Base-by-base conservation (phyloP, 1,140 invertebrate species). In the Zaprionus vittiger region DNA sequence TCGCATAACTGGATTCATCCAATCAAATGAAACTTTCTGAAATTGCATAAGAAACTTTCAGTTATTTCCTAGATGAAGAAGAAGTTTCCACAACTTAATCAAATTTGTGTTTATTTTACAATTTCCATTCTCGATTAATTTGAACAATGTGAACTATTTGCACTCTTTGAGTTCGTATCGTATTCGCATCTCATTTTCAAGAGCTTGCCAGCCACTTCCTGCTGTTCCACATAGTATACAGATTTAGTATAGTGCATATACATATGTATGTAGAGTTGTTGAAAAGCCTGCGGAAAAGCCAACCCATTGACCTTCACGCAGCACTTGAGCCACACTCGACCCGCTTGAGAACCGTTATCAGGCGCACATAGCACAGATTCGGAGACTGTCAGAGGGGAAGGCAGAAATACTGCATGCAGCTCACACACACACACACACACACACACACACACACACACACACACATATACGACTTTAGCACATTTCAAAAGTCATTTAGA, bases 401-500 rank as follows among this genome's bases (percentile, higher is more conserved):
- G 55, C 28, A 49, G 44, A 65, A 56, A 57, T 17, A 54, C 64
- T 69, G 12, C 77, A 76, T 79, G 66, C 65, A 79, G 77, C 62
- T 44, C 59, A 63, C 56, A 79, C 66, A 59, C 63, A 77, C 55
- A 56, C 56, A 28, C 38, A 65, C 28, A 52, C 66, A 61, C 64
- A 49, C 26, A 76, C 75, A 73, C 20, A 65, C n/a, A n/a, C 56
- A 28, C 38, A 65, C 28, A 52, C 66, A 61, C 64, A 49, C 26
- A 76, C 75, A 73, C 20, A 65, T 41, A 52, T 37, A 26, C 67
- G 71, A n/a, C 6, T 41, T 41, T 41, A 41, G 38, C 41, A 47
- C 47, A 52, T 52, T 76, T 64, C 69, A 74, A 70, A 73, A 70
- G 62, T 86, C 76, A 77, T 86, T 77, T 80, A 60, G 77, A 86